phyloP scores from a whole-genome alignment of 1,140 invertebrate species.

The Drosophila ficusphila region DNA sequence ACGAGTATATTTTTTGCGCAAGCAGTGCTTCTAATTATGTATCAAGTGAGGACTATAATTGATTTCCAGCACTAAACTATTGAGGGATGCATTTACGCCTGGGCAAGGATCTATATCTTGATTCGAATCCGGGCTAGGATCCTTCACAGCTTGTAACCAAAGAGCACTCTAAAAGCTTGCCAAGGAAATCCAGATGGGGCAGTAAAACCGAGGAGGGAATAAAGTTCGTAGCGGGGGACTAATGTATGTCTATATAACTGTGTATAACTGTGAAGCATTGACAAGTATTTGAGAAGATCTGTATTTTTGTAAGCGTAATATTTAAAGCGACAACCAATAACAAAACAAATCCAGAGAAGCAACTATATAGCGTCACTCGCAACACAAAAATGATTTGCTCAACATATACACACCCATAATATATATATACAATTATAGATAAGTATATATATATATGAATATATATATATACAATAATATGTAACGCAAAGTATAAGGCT shows the following conservation, averaged over 20 bases:
- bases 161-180: constrained; percentile 22
- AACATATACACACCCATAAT: constrained; percentile 30
- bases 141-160: constrained; percentile 27
- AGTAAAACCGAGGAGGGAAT: background rate
- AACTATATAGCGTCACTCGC: constrained; percentile 46
- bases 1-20: constrained; percentile 21
- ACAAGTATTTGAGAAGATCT: constrained; percentile 79
- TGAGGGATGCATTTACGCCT: constrained; percentile 1
- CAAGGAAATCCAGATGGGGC: constrained; percentile 1
- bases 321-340: constrained; percentile 43
- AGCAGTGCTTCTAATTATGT: constrained; percentile 16
- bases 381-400: constrained; percentile 65
- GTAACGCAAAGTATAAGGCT: constrained; percentile 50
- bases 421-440: constrained; percentile 41
- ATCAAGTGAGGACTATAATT: constrained; percentile 10
- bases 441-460: constrained; percentile 33
- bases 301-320: constrained; percentile 82
- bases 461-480: constrained; percentile 37
- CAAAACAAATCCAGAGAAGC: constrained; percentile 28
- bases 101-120: constrained; percentile 1
- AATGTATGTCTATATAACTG: constrained; percentile 66
- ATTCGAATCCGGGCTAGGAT: background rate
- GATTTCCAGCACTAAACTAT: constrained; percentile 18
- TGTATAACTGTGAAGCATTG: constrained; percentile 76
- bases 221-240: constrained; percentile 8